Conservation (phyloP, 2,797 vertebrate genomes). For the Poecilia gillii region DNA sequence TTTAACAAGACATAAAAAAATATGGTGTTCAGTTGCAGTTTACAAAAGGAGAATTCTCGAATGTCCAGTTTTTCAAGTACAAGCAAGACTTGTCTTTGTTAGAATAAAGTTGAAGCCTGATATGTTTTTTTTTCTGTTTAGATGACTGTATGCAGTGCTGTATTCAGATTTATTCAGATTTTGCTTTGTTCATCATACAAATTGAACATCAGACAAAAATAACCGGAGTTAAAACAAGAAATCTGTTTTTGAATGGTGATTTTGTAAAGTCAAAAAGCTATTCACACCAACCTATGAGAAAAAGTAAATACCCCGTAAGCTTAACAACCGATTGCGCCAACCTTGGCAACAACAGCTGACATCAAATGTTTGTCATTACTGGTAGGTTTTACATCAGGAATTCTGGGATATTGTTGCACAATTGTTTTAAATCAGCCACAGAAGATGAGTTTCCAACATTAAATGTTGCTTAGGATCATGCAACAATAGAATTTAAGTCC, state of each 20-base stretch:
- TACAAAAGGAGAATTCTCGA: slow-evolving; percentile 38
- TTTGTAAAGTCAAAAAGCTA: background rate
- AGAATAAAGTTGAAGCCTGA: background rate
- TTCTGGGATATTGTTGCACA: background rate
- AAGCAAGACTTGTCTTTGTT: slow-evolving; percentile 35
- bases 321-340: background rate
- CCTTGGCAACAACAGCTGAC: background rate
- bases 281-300: background rate
- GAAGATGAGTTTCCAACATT: background rate
- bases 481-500: background rate
- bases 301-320: background rate
- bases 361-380: background rate
- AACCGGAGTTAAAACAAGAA: background rate
- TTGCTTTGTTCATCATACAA: background rate
- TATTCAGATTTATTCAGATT: background rate
- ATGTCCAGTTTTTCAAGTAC: slow-evolving; percentile 22
- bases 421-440: background rate
- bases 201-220: background rate
- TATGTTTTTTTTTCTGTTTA: background rate
- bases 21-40: slow-evolving; percentile 27
- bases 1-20: slow-evolving; percentile 52
- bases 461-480: background rate
- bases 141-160: background rate
- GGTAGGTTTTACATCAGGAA: background rate
- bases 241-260: background rate